Percentiles rank a stretch among this genome's conserved stretches.
Conservation (phyloP, 1,140 invertebrate genomes). For the Dendroctonus ponderosae region DNA sequence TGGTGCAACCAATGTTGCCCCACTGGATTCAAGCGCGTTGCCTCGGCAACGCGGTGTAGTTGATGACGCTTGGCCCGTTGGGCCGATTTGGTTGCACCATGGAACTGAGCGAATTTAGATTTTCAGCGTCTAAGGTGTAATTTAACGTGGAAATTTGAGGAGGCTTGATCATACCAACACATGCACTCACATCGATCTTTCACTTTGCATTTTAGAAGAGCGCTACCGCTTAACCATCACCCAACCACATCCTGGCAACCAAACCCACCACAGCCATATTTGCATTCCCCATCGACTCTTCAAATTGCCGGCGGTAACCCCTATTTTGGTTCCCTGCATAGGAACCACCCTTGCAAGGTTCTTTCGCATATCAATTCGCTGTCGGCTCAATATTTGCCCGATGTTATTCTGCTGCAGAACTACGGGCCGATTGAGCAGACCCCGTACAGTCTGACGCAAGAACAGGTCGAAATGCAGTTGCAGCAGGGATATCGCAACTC, state of each 20-base stretch:
- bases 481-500: constrained; percentile 36
- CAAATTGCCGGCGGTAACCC: constrained; percentile 36
- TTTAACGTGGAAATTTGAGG: too few species aligned
- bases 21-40: too few species aligned
- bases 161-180: background rate
- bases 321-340: constrained; percentile 41
- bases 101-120: too few species aligned
- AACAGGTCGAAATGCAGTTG: constrained; percentile 21
- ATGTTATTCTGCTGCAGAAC: constrained; percentile 43
- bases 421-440: constrained; percentile 32
- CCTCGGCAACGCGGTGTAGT: too few species aligned
- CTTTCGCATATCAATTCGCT: constrained; percentile 4
- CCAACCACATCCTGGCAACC: constrained; percentile 27
- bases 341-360: constrained; percentile 11
- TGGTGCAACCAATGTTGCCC: too few species aligned
- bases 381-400: constrained; percentile 36
- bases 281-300: constrained; percentile 23
- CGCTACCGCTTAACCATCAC: constrained; percentile 38
- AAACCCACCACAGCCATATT: constrained; percentile 14
- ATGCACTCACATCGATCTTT: constrained; percentile 19
- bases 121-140: too few species aligned
- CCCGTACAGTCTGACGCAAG: background rate
- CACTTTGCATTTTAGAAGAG: constrained; percentile 40
- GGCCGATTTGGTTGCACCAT: too few species aligned
- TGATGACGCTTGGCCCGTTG: too few species aligned